A percentile compares a stretch with the other conserved stretches of the same genome.
Evolutionary conservation across 2,113 vertebrate genomes (phyloP).

Genomic region (Vidua macroura): DNA sequence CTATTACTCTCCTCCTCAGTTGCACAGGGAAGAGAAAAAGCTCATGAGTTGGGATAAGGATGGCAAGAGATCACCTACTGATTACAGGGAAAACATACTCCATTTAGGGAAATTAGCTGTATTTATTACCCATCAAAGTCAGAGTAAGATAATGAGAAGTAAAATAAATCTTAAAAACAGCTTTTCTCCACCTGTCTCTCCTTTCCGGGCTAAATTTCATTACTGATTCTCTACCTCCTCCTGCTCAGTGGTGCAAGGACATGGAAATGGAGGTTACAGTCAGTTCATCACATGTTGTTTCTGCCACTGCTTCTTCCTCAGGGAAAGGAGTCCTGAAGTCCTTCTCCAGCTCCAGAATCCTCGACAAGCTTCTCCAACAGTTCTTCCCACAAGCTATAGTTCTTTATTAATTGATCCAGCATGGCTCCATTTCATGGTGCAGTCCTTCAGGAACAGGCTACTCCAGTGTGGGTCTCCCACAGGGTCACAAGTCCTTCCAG

Average conservation of each 20-base stretch:
- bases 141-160: background rate
- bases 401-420: background rate
- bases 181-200: background rate
- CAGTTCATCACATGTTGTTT: background rate
- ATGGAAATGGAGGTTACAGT: fast-evolving
- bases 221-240: background rate
- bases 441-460: background rate
- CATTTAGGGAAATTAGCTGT: background rate
- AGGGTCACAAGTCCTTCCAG: background rate
- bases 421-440: background rate
- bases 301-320: background rate
- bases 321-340: background rate
- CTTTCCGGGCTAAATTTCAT: background rate
- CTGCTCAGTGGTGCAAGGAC: background rate
- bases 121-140: background rate
- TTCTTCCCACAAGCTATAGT: background rate
- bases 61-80: background rate
- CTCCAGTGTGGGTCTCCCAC: background rate
- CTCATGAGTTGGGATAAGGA: background rate
- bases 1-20: background rate
- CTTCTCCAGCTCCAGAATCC: background rate
- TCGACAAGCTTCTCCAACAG: background rate
- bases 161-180: background rate
- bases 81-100: background rate
- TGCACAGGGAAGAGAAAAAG: background rate